These are phyloP conservation scores for Poecilia gillii DNA, from an alignment of 2,797 vertebrate genomes.

Conservation along the genomic window DNA sequence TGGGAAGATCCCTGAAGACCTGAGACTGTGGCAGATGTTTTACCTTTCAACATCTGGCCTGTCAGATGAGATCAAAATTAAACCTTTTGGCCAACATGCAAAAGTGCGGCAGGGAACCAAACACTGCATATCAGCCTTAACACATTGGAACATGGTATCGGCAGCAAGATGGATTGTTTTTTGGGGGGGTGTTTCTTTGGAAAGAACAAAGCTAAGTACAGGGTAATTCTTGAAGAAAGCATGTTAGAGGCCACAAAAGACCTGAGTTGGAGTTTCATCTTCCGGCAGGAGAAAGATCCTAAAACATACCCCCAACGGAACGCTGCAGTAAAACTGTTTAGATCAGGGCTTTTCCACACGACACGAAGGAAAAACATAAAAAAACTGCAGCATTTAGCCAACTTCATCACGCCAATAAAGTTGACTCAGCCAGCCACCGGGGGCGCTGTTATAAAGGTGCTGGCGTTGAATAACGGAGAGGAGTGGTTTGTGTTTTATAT, in stretches of 20 bases:
- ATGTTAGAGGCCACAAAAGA: not conserved
- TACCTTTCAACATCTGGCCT: not conserved
- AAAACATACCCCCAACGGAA: not conserved
- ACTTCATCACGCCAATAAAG: too few relatives aligned
- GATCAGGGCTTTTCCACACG: not conserved
- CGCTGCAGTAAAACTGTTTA: not conserved
- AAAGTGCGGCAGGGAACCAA: not conserved
- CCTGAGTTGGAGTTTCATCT: not conserved
- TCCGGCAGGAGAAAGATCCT: not conserved
- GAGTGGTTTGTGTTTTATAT: too few relatives aligned
- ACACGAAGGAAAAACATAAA: too few relatives aligned
- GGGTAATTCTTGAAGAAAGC: not conserved
- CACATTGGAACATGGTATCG: not conserved
- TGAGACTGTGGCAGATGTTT: not conserved
- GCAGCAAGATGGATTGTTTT: not conserved
- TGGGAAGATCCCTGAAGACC: not conserved
- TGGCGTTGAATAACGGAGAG: too few relatives aligned
- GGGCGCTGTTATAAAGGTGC: too few relatives aligned
- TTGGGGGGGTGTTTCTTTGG: not conserved
- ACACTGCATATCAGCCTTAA: not conserved
- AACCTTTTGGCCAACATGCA: not conserved
- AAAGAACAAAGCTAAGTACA: not conserved
- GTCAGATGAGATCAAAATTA: not conserved
- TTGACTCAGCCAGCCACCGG: too few relatives aligned
- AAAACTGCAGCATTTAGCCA: too few relatives aligned